Base-by-base conservation (phyloP, 2,113 vertebrate species). In the Sturnira hondurensis region DNA sequence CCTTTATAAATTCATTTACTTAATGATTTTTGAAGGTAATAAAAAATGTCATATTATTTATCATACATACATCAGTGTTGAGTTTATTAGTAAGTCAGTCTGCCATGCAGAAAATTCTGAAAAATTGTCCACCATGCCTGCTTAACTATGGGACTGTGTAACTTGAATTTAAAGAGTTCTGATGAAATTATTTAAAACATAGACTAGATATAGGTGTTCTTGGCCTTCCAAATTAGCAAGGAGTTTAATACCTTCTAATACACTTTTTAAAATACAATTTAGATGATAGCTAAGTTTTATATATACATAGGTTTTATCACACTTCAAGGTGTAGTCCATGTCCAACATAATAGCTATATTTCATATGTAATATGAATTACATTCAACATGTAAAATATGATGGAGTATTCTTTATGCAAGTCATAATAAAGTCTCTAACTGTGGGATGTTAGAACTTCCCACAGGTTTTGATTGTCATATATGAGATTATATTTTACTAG, bases 261-360 rank as follows among this genome's bases (percentile, higher is more conserved):
- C 19, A 92, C 74, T 96, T 93, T 96, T 82, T 36, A 90, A 96
- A 94, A 47, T 89, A 52, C 52, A 70, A n/a, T 93, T 94, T 90
- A 96, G 71, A 31, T 92, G 54, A 89, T 73, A 86, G 47, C 36
- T 93, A 70, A 81, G 76, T 96, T 65, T 47, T 43, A 67, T 0
- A 4, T 74, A 12, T 41, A 84, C 71, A 63, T 28, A 7, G 54
- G 38, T 83, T 93, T 96, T 87, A 89, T 83, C 85, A 83, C 22
- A 91, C 20, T 94, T 95, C 92, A 31, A 85, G 7, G 24, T 41
- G 22, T 56, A 96, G 47, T 26, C 17, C 38, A 70, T 56, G n/a
- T 84, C 70, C 85, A 86, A 91, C 38, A 65, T 38, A 94, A 89
- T 65, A 93, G 52, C 82, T 95, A 71, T 47, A 78, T 73, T 76